A percentile compares a stretch with the other conserved stretches of the same genome.
Conservation (phyloP, 2,888 invertebrate species). For the Sphaeridia pumilis region DNA sequence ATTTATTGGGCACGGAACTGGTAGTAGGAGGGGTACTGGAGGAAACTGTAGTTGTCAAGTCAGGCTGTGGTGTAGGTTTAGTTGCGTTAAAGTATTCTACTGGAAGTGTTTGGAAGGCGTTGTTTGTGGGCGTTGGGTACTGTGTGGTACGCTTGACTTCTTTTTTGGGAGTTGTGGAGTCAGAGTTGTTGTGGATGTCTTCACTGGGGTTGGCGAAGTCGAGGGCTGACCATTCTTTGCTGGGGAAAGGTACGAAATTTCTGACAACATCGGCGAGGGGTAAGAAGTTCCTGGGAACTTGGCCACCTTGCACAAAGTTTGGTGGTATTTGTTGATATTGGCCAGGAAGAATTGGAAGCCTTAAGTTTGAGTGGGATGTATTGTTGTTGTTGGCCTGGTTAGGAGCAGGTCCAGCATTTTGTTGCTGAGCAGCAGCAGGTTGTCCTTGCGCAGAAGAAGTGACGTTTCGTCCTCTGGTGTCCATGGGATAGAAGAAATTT, state of each 20-base stretch:
- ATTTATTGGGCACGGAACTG: background rate
- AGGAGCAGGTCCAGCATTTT: no score
- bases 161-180: no score
- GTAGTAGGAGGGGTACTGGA: background rate
- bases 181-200: background rate
- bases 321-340: no score
- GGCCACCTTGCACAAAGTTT: background rate
- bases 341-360: no score
- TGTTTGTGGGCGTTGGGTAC: background rate
- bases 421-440: no score
- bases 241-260: slow-evolving; percentile 12
- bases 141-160: background rate
- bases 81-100: slow-evolving; percentile 8
- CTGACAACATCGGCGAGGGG: slow-evolving; percentile 9
- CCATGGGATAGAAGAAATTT: slow-evolving; percentile 2
- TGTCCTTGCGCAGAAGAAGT: no score
- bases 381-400: no score
- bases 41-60: no score
- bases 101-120: slow-evolving; percentile 6
- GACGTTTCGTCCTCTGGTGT: no score
- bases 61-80: no score
- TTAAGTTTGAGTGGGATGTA: background rate
- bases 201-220: slow-evolving; percentile 12
- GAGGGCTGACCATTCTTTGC: slow-evolving; percentile 13
- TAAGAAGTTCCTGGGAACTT: background rate